phyloP scores from a whole-genome alignment of 2,113 vertebrate genomes.

The Halichoeres trimaculatus region DNA sequence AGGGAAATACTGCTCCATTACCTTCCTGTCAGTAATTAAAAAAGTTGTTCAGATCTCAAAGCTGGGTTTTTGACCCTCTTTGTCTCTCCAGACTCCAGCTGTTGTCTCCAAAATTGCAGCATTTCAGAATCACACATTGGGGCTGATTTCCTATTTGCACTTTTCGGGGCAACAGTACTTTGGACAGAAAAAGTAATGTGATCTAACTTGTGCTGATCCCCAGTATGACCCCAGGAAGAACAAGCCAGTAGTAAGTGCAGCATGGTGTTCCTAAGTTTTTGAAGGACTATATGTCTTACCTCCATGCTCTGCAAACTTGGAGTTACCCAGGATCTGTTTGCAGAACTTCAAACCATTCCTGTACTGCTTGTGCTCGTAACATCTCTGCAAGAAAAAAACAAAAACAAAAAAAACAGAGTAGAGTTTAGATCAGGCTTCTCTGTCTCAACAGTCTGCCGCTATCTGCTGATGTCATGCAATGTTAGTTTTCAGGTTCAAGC shows the following conservation, averaged over 20 bases:
- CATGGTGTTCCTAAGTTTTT: constrained; percentile 33
- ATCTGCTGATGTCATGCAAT: no score
- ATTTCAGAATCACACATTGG: no score
- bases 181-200: no score
- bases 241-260: neutral
- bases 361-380: constrained; percentile 99
- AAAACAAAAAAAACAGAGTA: constrained; percentile 44
- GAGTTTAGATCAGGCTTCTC: neutral
- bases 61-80: no score
- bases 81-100: no score
- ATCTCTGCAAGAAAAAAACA: constrained; percentile 95
- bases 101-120: no score
- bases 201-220: neutral
- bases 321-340: constrained; percentile 98
- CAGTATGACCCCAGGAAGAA: neutral
- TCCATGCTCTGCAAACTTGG: constrained; percentile 98
- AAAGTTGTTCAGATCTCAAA: no score
- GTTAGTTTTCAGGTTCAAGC: no score
- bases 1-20: no score
- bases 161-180: no score
- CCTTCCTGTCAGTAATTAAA: no score
- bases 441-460: neutral
- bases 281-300: constrained; percentile 84
- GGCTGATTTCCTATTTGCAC: no score
- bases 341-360: constrained; percentile 99